Evolutionary conservation across 2,797 vertebrate species (phyloP).

Genomic region (Pygocentrus nattereri): DNA sequence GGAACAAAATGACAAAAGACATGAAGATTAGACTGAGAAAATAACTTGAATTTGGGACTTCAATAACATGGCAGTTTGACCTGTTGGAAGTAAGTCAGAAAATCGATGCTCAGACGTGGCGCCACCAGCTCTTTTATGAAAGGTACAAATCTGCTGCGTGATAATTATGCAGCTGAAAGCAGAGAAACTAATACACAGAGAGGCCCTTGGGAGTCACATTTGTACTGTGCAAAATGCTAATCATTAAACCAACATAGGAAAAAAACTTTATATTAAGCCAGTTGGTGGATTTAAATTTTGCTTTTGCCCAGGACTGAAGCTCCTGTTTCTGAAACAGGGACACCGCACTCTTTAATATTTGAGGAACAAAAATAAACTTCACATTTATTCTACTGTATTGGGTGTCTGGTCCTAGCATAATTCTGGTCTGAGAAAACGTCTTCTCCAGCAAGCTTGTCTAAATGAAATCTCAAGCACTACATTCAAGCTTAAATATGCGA

Average conservation of each 20-base stretch:
- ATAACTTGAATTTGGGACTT: constrained; percentile 14
- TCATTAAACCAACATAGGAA: constrained; percentile 15
- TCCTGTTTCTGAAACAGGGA: constrained; percentile 31
- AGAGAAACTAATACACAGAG: constrained; percentile 31
- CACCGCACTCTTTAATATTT: constrained; percentile 4
- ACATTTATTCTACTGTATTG: not conserved
- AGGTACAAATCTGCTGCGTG: constrained; percentile 35
- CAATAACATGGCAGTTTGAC: constrained; percentile 32
- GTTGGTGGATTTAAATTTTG: constrained; percentile 41
- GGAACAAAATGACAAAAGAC: constrained; percentile 3
- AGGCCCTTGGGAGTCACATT: constrained; percentile 33
- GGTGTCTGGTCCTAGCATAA: constrained; percentile 21
- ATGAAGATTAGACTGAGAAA: constrained; percentile 35
- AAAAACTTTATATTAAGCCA: constrained; percentile 8
- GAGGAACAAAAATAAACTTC: constrained; percentile 23
- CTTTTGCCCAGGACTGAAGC: not conserved
- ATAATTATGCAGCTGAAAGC: constrained; percentile 52
- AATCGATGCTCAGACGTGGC: constrained; percentile 35
- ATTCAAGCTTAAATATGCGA: constrained; percentile 6
- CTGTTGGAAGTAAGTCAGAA: constrained; percentile 35
- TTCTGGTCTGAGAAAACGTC: constrained; percentile 15
- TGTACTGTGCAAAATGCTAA: constrained; percentile 13
- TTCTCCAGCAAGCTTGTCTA: constrained; percentile 14
- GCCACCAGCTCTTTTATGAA: constrained; percentile 42
- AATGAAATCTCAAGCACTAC: constrained; percentile 9